phyloP scores from a whole-genome alignment of 2,797 vertebrate genomes.

The Prionace glauca region DNA sequence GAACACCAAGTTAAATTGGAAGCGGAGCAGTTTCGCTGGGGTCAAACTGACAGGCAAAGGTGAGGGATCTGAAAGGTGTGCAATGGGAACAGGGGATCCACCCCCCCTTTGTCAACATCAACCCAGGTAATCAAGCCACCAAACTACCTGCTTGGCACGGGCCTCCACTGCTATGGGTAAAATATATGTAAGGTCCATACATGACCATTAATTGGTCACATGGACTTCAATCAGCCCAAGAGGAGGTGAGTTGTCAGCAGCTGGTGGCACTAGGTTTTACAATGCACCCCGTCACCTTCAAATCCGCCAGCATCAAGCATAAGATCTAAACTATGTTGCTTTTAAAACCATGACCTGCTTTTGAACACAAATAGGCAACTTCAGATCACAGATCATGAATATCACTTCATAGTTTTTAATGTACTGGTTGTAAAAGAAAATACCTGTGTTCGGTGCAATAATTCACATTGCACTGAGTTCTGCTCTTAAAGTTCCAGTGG shows the following conservation, averaged over 20 bases:
- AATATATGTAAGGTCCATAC: background rate
- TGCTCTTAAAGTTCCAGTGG: constrained; percentile 55
- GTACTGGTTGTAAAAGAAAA: constrained; percentile 4
- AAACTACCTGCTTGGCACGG: background rate
- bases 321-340: background rate
- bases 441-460: constrained; percentile 54
- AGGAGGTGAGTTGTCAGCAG: background rate
- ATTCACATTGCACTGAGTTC: constrained; percentile 47
- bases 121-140: background rate
- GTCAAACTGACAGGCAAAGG: too few species aligned
- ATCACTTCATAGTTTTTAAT: background rate
- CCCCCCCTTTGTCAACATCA: background rate
- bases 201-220: too few species aligned
- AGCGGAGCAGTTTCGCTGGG: too few species aligned
- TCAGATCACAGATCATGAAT: background rate
- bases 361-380: background rate
- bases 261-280: background rate
- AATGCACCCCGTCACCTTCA: background rate
- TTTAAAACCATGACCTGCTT: background rate
- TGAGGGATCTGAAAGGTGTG: too few species aligned
- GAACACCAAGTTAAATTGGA: too few species aligned
- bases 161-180: too few species aligned
- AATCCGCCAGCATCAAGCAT: background rate
- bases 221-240: background rate
- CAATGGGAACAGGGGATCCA: background rate